phyloP scores from a whole-genome alignment of 2,113 vertebrate species.

The Lagopus leucura region DNA sequence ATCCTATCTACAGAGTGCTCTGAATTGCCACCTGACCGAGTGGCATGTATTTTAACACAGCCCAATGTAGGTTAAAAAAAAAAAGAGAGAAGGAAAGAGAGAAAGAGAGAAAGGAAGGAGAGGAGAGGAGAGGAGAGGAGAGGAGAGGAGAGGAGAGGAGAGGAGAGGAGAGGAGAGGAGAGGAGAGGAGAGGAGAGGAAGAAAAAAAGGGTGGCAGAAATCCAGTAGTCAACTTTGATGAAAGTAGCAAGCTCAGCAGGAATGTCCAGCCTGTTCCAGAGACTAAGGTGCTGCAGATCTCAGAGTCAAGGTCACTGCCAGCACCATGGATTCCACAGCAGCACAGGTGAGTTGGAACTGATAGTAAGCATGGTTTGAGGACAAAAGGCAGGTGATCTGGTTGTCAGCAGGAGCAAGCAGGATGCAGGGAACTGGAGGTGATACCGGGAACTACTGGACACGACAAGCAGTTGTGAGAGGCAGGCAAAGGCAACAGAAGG shows the following conservation, averaged over 20 bases:
- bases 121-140: too few relatives aligned
- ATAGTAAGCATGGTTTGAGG: not conserved
- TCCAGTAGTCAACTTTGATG: not conserved
- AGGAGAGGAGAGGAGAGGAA: too few relatives aligned
- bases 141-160: too few relatives aligned
- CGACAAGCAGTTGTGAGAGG: fast-evolving
- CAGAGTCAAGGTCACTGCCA: not conserved
- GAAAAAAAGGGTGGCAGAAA: not conserved
- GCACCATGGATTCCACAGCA: not conserved
- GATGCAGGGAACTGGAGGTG: fast-evolving
- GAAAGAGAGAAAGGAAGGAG: too few relatives aligned
- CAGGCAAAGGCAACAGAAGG: fast-evolving
- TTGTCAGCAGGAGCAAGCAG: not conserved
- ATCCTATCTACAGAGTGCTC: not conserved
- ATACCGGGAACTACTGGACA: not conserved
- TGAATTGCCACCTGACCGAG: not conserved
- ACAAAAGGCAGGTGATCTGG: fast-evolving
- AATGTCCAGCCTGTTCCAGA: not conserved
- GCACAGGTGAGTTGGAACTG: not conserved
- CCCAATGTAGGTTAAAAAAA: not conserved
- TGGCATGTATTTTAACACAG: not conserved
- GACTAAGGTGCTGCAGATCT: not conserved
- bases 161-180: too few relatives aligned
- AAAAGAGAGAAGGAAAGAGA: too few relatives aligned
- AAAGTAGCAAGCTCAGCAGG: not conserved